Conservation (phyloP, 2,888 invertebrate genomes). For the Eurytoma adleriae region DNA sequence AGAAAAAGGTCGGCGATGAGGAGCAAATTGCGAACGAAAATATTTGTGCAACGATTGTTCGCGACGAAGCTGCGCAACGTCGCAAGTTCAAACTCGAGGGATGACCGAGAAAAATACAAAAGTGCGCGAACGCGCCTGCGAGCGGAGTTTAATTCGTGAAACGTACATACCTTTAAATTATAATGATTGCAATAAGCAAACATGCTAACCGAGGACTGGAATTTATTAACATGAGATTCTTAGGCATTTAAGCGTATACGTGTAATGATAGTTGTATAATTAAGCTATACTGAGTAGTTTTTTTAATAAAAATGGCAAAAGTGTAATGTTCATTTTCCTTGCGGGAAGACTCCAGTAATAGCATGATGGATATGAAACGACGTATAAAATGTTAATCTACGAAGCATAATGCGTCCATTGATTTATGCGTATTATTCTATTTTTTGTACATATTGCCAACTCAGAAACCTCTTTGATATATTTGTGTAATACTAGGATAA, state of each 20-base stretch:
- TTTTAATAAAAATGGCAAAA: not conserved
- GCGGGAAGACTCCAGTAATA: not conserved
- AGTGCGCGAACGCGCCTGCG: conserved; percentile 8
- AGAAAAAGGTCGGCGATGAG: not conserved
- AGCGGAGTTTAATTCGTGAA: conserved; percentile 18
- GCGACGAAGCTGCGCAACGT: conserved; percentile 70
- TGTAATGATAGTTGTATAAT: conserved; percentile 27
- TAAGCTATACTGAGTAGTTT: not conserved
- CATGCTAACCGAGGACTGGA: conserved; percentile 55
- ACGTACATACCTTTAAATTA: conserved; percentile 28
- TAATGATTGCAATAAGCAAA: conserved; percentile 47
- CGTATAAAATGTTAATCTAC: conserved; percentile 15
- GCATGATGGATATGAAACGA: not conserved
- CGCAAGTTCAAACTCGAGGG: conserved; percentile 64
- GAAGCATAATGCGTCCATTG: conserved; percentile 4
- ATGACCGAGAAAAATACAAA: conserved; percentile 57
- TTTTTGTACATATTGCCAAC: conserved; percentile 72
- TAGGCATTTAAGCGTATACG: conserved; percentile 28
- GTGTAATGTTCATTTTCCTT: not conserved
- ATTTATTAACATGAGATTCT: conserved; percentile 50
- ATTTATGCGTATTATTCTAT: conserved; percentile 64
- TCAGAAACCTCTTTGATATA: conserved; percentile 67
- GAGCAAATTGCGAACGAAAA: not conserved
- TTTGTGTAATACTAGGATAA: conserved; percentile 69
- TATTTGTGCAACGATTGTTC: conserved; percentile 16